Evolutionary conservation across 2,797 vertebrate species (phyloP), one percentile per base, ranked within the genome.

Genomic region (Darevskia mixta): DNA sequence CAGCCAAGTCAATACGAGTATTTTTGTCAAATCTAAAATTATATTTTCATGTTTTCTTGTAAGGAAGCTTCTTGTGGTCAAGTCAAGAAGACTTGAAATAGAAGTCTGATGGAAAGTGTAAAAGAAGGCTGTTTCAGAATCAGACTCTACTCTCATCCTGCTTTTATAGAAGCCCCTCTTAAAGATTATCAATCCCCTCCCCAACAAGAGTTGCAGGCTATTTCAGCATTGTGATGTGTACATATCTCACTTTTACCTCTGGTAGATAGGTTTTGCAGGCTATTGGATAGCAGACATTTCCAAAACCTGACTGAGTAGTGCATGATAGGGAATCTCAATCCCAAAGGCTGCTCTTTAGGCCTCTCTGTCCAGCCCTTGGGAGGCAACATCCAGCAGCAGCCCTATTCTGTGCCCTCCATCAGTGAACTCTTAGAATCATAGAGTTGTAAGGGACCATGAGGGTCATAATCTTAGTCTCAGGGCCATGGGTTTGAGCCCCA

Each of bases 11-110:
- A 64, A 32, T 15, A n/a, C 1, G 4, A 55, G 66, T 64, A 64
- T 64, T 64, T 64, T 64, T 64, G 61, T 35, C n/a, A 55, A 83
- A 17, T 81, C 66, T 69, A 82, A 71, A 45, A 58, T 78, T 69
- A 38, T 58, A 76, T 15, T 82, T n/a, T 3, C 58, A 11, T 29
- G 41, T 83, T 88, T 83, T 71, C 58, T 55, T 86, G 77, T 82
- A 73, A 4, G 6, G n/a, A 71, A 83, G 25, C 35, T 58, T 41
- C 17, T 25, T 49, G 61, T 67, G 69, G 29, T 15, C 43, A 49
- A 35, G 35, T 79, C 64, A 79, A 27, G 38, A 45, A 71, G 25
- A 32, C 17, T 25, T 88, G 72, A 83, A 88, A 55, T 29, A 78
- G 75, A 41, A 78, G 27, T 49, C 71, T 72, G 20, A 61, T 81